Evolutionary conservation across 2,113 vertebrate species (phyloP).

Genomic region (Steatornis caripensis): DNA sequence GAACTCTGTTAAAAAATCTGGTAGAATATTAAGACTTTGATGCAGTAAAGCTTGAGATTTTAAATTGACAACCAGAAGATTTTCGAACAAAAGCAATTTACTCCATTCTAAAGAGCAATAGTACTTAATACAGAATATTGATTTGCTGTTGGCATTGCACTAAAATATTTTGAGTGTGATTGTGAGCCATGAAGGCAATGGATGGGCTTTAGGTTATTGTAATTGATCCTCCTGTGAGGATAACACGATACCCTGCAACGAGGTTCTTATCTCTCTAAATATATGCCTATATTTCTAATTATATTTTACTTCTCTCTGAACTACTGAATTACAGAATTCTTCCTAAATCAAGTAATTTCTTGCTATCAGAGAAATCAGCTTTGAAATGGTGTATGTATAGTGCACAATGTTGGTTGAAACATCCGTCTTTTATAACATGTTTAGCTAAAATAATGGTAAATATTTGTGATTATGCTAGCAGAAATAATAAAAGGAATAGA

Average conservation of each 20-base stretch:
- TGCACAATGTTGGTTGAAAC: neutral
- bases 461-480: neutral
- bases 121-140: neutral
- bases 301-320: neutral
- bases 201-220: neutral
- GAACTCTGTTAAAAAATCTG: neutral
- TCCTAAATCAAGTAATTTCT: neutral
- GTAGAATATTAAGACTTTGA: neutral
- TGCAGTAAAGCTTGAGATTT: neutral
- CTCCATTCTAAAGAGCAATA: neutral
- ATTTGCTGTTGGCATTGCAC: neutral
- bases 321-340: neutral
- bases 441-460: conserved; percentile 36
- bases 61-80: neutral
- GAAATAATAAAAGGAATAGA: conserved; percentile 10
- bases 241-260: neutral
- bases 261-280: neutral
- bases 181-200: neutral
- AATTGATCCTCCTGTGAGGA: neutral
- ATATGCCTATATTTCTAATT: neutral
- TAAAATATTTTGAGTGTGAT: neutral
- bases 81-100: neutral
- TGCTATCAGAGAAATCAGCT: neutral
- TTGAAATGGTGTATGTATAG: neutral
- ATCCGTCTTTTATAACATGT: neutral